Evolutionary conservation across 30 jellyfish, hydroid and myxozoan genomes (phyloP).

Genomic region (Hydractinia symbiolongicarpus): DNA sequence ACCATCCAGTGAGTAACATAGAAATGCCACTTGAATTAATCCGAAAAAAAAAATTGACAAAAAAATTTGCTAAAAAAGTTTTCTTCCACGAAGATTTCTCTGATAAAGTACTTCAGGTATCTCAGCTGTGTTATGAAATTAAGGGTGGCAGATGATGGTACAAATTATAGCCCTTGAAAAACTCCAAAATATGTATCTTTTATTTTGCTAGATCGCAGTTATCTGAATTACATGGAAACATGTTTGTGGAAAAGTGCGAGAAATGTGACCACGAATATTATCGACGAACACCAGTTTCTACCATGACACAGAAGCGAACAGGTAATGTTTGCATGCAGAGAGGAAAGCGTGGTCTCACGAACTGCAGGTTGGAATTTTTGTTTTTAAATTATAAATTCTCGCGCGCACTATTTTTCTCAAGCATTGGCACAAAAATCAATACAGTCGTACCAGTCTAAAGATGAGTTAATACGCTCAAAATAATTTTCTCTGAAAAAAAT

Average conservation of each 20-base stretch:
- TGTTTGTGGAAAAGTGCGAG: constrained; percentile 92
- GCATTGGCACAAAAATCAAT: neutral
- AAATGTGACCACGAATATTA: constrained; percentile 67
- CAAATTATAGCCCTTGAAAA: too few species aligned
- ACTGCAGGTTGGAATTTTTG: constrained; percentile 48
- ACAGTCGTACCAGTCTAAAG: neutral
- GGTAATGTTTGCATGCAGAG: constrained; percentile 62
- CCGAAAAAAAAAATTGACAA: too few species aligned
- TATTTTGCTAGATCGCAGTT: constrained; percentile 48
- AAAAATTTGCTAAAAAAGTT: too few species aligned
- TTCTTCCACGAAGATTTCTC: too few species aligned
- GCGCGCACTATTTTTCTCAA: too few species aligned
- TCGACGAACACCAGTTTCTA: constrained; percentile 77
- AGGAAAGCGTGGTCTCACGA: constrained; percentile 74
- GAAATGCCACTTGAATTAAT: too few species aligned
- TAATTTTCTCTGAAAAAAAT: too few species aligned
- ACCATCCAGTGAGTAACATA: too few species aligned
- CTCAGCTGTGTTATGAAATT: too few species aligned
- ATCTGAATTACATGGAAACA: constrained; percentile 93
- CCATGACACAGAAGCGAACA: constrained; percentile 81
- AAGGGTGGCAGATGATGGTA: too few species aligned
- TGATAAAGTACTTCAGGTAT: too few species aligned
- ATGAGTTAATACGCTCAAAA: too few species aligned
- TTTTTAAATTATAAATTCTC: neutral
- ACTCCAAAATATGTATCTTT: neutral